Evolutionary conservation across 2,113 vertebrate species (phyloP).

Genomic region (Egretta garzetta): DNA sequence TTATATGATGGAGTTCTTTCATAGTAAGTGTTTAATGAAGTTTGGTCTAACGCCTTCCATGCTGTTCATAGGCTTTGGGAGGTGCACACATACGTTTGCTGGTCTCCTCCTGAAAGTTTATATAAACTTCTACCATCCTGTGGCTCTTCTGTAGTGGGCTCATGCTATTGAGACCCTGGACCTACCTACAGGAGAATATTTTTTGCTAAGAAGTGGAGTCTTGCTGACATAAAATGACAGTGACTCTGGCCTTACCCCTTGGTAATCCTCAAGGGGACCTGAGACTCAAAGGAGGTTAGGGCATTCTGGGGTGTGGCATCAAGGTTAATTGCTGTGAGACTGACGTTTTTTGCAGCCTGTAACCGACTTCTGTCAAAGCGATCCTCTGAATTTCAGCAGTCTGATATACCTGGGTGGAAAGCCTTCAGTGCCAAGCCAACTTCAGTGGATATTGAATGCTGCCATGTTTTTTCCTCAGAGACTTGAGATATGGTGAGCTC

Average conservation of each 20-base stretch:
- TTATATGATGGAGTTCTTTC: not conserved
- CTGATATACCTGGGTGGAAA: not conserved
- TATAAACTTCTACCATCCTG: not conserved
- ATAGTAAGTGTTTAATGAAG: not conserved
- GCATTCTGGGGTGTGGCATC: not conserved
- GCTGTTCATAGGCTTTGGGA: not conserved
- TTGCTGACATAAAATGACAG: not conserved
- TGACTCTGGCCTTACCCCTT: not conserved
- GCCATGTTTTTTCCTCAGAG: not conserved
- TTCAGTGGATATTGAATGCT: not conserved
- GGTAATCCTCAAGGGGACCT: not conserved
- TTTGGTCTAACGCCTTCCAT: not conserved
- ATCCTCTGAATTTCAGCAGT: not conserved
- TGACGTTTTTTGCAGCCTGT: not conserved
- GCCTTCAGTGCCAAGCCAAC: not conserved
- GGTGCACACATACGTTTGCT: not conserved
- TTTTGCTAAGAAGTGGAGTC: not conserved
- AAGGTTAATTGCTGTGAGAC: not conserved
- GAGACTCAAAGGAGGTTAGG: not conserved
- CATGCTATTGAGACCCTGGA: not conserved
- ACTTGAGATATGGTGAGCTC: not conserved
- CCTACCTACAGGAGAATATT: not conserved
- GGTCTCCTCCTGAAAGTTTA: not conserved
- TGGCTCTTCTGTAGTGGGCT: not conserved
- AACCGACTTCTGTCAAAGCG: not conserved